Base-by-base conservation (phyloP, 1,140 invertebrate genomes). In the Hylaeus volcanicus region DNA sequence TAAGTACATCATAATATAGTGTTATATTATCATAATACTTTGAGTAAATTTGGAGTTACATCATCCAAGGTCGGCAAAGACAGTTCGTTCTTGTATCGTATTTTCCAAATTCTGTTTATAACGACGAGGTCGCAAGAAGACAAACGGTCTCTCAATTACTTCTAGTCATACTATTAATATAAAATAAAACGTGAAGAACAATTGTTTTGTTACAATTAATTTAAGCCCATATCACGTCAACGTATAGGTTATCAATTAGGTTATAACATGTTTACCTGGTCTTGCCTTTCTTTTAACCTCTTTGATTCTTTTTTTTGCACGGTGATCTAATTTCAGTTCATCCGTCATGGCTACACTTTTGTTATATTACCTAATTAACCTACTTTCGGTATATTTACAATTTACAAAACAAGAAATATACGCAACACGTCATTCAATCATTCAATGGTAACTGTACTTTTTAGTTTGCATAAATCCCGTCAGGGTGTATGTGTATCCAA, bases 241-340 rank as follows among this genome's bases (percentile, higher is more conserved):
- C 63, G 70, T 39, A 84, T 77, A 89, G 85, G 85, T 90, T 92
- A 89, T 45, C 70, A 83, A 86, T 82, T 78, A 81, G 64, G 79
- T 86, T 85, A 73, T 60, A 72, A 73, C 79, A 72, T 66, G 90
- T 91, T 94, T 94, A 98, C 97, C 97, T 91, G 98, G 97, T 92
- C 98, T 95, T 6, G 97, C 97, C 94, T 97, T 97, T 81, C 95
- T 94, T 93, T 98, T 98, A 4, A 97, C 96, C 92, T 98, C 97
- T 89, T 96, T 96, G 74, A 98, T 97, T 79, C 97, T 95, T 94
- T 97, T 98, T 85, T 95, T 95, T 37, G 96, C 95, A 89, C 97
- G 95, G 89, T 97, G 96, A 85, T 96, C 95, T 90, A 97, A 82
- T 90, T 96, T 92, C 14, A 81, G 45, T 51, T 92, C 91, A 2